These are phyloP conservation scores for Mylabris phalerata DNA, from an alignment of 1,140 invertebrate genomes.

Conservation along the genomic window DNA sequence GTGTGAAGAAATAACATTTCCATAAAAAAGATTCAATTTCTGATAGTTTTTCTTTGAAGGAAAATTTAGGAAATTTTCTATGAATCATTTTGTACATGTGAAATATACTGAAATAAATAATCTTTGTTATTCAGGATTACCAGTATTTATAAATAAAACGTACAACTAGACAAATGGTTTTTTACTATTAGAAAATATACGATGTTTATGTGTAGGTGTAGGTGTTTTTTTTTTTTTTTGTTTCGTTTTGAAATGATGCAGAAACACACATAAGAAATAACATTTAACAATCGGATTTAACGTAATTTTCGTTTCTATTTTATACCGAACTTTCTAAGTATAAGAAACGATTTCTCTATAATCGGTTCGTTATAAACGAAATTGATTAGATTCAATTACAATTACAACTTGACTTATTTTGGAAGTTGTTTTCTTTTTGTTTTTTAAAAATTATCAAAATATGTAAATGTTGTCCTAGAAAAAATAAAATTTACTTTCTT, in stretches of 20 bases:
- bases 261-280: too few species aligned
- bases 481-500: slow-evolving; percentile 10
- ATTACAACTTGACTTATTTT: slow-evolving; percentile 1
- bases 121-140: too few species aligned
- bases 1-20: not conserved
- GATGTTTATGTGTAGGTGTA: too few species aligned
- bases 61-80: slow-evolving; percentile 4
- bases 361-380: not conserved
- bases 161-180: too few species aligned
- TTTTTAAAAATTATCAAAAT: slow-evolving; percentile 4
- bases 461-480: slow-evolving; percentile 13
- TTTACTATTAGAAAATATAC: too few species aligned
- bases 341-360: slow-evolving; percentile 5
- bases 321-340: slow-evolving; percentile 3
- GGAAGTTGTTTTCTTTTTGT: not conserved
- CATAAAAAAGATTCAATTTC: too few species aligned
- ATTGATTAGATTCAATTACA: not conserved
- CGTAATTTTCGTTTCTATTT: not conserved
- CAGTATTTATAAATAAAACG: too few species aligned
- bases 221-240: too few species aligned
- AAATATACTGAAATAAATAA: not conserved
- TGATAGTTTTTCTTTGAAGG: not conserved
- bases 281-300: too few species aligned
- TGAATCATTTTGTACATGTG: slow-evolving; percentile 4
- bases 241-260: too few species aligned